Conservation (phyloP, 2,797 vertebrate species). For the Peromyscus aztecus region DNA sequence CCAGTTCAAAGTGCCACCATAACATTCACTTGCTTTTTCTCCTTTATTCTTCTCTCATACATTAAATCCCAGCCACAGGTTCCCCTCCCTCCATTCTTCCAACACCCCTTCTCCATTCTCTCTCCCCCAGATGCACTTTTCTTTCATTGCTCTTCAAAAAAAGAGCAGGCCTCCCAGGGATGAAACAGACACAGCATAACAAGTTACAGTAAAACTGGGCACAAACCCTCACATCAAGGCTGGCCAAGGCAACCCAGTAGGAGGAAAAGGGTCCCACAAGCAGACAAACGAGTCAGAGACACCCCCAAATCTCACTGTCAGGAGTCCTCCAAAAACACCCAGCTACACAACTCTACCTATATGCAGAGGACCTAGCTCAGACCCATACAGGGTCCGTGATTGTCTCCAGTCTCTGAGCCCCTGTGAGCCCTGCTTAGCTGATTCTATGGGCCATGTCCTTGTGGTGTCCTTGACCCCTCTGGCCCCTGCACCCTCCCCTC, state of each 20-base stretch:
- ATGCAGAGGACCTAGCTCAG: background rate
- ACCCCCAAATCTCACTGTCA: background rate
- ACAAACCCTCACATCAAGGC: background rate
- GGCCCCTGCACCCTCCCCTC: background rate
- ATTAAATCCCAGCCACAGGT: background rate
- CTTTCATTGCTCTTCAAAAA: background rate
- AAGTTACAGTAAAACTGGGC: background rate
- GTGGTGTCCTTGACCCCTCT: background rate
- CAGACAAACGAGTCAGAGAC: background rate
- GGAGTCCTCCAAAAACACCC: background rate
- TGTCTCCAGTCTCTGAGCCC: background rate
- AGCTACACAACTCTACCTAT: background rate
- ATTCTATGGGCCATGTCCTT: background rate
- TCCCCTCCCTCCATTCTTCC: background rate
- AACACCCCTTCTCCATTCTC: background rate
- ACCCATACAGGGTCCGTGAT: background rate
- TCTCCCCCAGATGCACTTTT: background rate
- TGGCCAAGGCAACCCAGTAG: background rate
- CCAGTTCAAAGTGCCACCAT: background rate
- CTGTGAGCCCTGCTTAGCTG: background rate
- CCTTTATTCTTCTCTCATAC: background rate
- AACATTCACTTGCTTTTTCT: background rate
- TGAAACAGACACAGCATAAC: background rate
- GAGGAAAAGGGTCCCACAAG: background rate
- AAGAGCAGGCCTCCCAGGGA: background rate